Evolutionary conservation across 1,140 invertebrate species (phyloP).

Genomic region (Phymorhynchus buccinoides): DNA sequence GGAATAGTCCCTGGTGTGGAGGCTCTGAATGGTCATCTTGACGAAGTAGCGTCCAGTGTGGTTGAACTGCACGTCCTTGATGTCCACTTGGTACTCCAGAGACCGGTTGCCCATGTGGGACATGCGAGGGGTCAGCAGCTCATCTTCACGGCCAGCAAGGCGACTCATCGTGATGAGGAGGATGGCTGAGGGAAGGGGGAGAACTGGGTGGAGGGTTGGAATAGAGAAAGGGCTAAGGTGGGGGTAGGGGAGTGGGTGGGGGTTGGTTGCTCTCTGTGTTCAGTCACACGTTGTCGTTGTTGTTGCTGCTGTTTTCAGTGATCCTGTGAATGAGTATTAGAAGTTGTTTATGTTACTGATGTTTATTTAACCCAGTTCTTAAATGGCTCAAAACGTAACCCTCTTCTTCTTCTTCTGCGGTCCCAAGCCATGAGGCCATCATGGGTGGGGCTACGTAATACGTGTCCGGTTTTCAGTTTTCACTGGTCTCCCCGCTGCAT

Average conservation of each 20-base stretch:
- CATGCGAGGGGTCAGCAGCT: background rate
- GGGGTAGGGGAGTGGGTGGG: background rate
- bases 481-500: no score
- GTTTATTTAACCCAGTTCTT: background rate
- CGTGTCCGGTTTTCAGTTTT: no score
- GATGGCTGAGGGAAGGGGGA: background rate
- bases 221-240: background rate
- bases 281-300: background rate
- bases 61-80: conserved; percentile 64
- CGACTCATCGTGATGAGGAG: conserved; percentile 2
- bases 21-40: conserved; percentile 59
- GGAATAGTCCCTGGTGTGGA: conserved; percentile 56
- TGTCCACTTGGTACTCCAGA: conserved; percentile 61
- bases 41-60: conserved; percentile 61
- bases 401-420: no score
- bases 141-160: background rate
- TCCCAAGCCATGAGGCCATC: no score
- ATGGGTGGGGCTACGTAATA: background rate
- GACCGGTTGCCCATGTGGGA: conserved; percentile 52
- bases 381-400: no score
- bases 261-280: no score
- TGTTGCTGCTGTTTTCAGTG: no score
- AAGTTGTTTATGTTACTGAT: background rate
- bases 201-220: background rate
- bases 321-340: background rate